These are phyloP conservation scores for Aproaerema taeniolella DNA, from an alignment of 2,888 invertebrate species.

Conservation along the genomic window DNA sequence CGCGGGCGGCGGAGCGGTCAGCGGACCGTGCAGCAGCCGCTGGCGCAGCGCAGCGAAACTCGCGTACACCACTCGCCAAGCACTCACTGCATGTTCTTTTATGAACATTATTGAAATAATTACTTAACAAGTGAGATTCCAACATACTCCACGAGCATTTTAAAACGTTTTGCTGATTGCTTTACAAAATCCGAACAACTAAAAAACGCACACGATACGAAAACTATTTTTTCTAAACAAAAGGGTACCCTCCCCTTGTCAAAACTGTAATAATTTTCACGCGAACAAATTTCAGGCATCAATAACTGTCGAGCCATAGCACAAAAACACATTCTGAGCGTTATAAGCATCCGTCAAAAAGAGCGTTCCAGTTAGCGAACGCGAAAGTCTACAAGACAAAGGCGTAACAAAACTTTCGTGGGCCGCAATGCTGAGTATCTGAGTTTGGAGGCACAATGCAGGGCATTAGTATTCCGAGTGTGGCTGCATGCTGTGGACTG, in stretches of 20 bases:
- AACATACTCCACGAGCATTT: no score
- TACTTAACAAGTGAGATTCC: not conserved
- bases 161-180: no score
- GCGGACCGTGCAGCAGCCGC: constrained; percentile 70
- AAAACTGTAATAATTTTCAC: constrained; percentile 10
- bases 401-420: constrained; percentile 65
- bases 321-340: constrained; percentile 28
- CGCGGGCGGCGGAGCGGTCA: constrained; percentile 51
- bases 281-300: constrained; percentile 23
- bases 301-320: constrained; percentile 26
- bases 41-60: constrained; percentile 63
- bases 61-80: constrained; percentile 38
- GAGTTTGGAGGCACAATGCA: constrained; percentile 49
- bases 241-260: constrained; percentile 1
- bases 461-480: constrained; percentile 64
- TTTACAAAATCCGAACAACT: no score
- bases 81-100: constrained; percentile 32
- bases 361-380: constrained; percentile 54
- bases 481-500: constrained; percentile 55
- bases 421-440: constrained; percentile 42
- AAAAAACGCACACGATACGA: no score
- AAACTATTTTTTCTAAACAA: no score
- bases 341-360: constrained; percentile 36
- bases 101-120: not conserved
- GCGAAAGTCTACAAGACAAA: constrained; percentile 65